phyloP scores from a whole-genome alignment of 2,888 invertebrate genomes.

The Megamerina dolium region DNA sequence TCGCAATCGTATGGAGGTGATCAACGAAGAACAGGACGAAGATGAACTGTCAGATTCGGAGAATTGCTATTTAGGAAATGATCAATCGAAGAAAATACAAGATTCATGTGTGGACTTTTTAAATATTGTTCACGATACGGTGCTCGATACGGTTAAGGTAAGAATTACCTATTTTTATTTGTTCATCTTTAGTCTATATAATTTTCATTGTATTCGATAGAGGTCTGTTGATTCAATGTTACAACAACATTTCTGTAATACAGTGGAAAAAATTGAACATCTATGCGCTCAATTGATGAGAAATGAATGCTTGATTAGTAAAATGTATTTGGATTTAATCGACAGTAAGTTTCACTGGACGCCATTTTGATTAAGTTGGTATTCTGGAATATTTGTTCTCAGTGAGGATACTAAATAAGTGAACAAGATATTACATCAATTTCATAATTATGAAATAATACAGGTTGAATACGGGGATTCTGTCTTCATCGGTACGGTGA shows the following conservation, averaged over 20 bases:
- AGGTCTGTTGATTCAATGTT: constrained; percentile 21
- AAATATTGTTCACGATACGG: constrained; percentile 35
- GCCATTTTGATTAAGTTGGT: no score
- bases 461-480: no score
- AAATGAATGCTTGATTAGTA: constrained; percentile 18
- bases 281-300: constrained; percentile 18
- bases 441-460: no score
- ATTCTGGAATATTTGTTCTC: no score
- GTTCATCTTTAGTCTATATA: neutral
- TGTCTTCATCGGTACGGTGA: no score
- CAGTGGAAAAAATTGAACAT: constrained; percentile 17
- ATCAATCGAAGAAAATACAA: constrained; percentile 19
- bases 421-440: no score
- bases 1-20: constrained; percentile 18
- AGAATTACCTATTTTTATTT: neutral
- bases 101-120: constrained; percentile 40
- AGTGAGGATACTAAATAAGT: no score
- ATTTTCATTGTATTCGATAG: constrained; percentile 10
- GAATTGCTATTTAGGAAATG: neutral
- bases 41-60: constrained; percentile 7
- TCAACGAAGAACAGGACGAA: constrained; percentile 24
- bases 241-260: constrained; percentile 13
- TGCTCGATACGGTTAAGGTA: constrained; percentile 37
- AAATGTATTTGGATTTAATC: constrained; percentile 20
- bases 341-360: no score